Conservation (phyloP, 2,113 vertebrate species). For the Sula dactylatra region DNA sequence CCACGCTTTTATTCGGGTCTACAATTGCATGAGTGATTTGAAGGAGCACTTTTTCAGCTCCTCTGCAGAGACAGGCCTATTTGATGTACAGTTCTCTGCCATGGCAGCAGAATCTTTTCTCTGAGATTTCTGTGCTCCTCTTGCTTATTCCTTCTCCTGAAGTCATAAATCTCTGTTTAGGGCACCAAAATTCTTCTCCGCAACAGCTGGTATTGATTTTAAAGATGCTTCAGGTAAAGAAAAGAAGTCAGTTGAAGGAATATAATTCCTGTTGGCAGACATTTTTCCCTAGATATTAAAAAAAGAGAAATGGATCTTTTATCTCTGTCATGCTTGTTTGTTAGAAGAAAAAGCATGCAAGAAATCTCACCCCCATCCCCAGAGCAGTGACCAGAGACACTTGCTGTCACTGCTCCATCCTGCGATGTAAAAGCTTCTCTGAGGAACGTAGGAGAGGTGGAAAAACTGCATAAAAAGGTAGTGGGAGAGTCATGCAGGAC, state of each 20-base stretch:
- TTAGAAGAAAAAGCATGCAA: background rate
- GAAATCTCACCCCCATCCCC: background rate
- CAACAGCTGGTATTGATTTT: slow-evolving; percentile 49
- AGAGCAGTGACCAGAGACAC: background rate
- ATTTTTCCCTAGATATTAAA: background rate
- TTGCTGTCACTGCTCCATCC: background rate
- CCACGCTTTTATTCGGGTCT: background rate
- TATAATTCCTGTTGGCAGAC: slow-evolving; percentile 17
- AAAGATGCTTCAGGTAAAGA: slow-evolving; percentile 32
- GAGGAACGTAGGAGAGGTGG: background rate
- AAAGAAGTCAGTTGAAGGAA: background rate
- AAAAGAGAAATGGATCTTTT: background rate
- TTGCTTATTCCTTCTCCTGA: background rate
- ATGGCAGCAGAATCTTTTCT: background rate
- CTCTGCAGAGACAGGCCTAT: background rate
- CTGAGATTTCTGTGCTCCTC: background rate
- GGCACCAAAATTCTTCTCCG: background rate
- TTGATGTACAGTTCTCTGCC: background rate
- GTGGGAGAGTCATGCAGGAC: background rate
- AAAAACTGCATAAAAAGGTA: background rate
- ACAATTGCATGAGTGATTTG: background rate
- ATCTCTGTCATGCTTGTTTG: background rate
- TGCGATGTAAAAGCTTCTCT: background rate
- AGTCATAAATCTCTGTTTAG: slow-evolving; percentile 32
- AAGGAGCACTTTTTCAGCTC: background rate